Base-by-base conservation (phyloP, 2,888 invertebrate genomes). In the Pyrrhia umbra region DNA sequence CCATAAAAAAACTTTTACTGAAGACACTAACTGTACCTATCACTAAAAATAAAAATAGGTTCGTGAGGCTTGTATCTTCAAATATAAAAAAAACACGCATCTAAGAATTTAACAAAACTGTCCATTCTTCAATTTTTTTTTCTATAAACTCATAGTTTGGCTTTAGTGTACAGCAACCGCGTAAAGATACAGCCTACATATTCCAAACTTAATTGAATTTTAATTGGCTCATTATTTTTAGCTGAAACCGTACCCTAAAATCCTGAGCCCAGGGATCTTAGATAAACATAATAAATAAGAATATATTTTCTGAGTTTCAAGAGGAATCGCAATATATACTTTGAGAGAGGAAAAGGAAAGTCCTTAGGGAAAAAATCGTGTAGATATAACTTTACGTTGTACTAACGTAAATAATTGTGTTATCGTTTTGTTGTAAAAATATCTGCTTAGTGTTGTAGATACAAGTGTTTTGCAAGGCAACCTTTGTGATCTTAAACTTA, bases 141-240 rank as follows among this genome's bases (percentile, higher is more conserved):
- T n/a, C n/a, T 6, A 23, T 23, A 23, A 23, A 23, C 23, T 4
- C 23, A 23, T 23, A 4, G 6, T 23, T 23, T 23, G 23, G 23
- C 6, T 6, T 4, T 4, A 23, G 6, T 23, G 23, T 23, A 27
- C 6, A 9, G 13, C 13, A 34, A 5, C 9, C 10, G n/a, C 16
- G n/a, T 15, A 37, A 50, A 30, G 20, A n/a, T 23, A 5, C 16
- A 16, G 13, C 30, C 6, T 9, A 23, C 18, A 47, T 47, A 42
- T 42, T 42, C 34, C 27, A 58, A 70, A 30, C 63, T 39, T 49
- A 62, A 70, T 70, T 50, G 49, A 66, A 61, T 66, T 45, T n/a
- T 61, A 70, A 70, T 70, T 62, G 62, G 49, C 49, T 70, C 37
- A 61, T 70, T 66, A 70, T 50, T 66, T 70, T 62, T 9, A 70